Evolutionary conservation across 2,888 invertebrate species (phyloP), one percentile per base, ranked within the genome.

Genomic region (Drosophila kokeensis): DNA sequence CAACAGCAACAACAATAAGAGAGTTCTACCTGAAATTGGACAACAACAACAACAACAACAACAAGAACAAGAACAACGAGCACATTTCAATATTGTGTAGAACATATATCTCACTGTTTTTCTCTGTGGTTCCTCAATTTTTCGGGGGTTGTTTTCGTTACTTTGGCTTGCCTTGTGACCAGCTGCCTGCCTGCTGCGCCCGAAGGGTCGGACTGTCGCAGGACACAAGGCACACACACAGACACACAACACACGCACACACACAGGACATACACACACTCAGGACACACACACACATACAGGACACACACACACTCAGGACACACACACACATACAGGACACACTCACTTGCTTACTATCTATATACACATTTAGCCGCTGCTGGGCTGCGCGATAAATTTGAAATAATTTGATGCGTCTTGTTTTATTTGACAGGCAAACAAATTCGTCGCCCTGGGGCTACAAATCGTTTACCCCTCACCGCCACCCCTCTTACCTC

Each of bases 351-450:
- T 11, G 24, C 24, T 45, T 24, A 42, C 30, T 45, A 21, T 21
- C 11, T n/a, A 30, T 32, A 49, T 70, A 79, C 73, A 85, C 81
- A 72, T 78, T 76, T 72, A 40, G 10, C 45, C 45, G 45, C 45
- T 50, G 73, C 53, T 62, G 54, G 30, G 40, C 66, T 66, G 77
- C 62, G 86, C 88, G 83, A 85, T 86, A 88, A 86, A 86, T 86
- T 86, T 86, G 81, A 86, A 86, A 86, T 88, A 86, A 88, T 88
- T 86, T 86, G 87, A 86, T 88, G 85, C 81, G 82, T 86, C 87
- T 86, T 88, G 88, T 88, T 86, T 88, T 86, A 88, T 86, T 88
- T 86, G 85, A 88, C 85, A 88, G 87, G 57, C 82, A 82, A 79
- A 88, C 85, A 86, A 88, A 86, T 88, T 80, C 80, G 69, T 82